Percentiles rank a stretch among this genome's conserved stretches.
phyloP scores from a whole-genome alignment of 2,888 invertebrate species.

The Artemia sinica region DNA sequence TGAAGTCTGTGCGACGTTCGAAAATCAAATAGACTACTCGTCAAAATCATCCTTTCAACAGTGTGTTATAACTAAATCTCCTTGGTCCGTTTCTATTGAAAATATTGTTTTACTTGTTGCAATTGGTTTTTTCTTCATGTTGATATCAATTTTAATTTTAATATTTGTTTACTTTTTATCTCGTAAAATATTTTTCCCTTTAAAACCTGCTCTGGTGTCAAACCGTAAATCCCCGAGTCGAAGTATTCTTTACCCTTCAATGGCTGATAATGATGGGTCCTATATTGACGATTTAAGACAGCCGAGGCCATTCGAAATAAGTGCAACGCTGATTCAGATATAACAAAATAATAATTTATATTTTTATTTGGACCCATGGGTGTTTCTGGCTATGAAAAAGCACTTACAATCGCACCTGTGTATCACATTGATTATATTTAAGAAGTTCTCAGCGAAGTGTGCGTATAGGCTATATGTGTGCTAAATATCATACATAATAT shows the following conservation, averaged over 20 bases:
- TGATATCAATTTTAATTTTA: conserved; percentile 16
- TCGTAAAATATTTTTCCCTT: conserved; percentile 20
- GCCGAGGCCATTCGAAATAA: neutral
- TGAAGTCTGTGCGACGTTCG: neutral
- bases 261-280: neutral
- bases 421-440: too few relatives aligned
- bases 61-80: conserved; percentile 21
- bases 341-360: neutral
- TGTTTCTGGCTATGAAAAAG: too few relatives aligned
- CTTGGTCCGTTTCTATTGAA: conserved; percentile 16
- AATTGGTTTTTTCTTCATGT: conserved; percentile 18
- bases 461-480: too few relatives aligned
- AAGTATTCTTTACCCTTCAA: neutral
- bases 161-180: conserved; percentile 17
- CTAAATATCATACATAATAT: too few relatives aligned
- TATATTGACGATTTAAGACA: neutral
- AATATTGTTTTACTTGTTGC: conserved; percentile 19
- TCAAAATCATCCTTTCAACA: conserved; percentile 16
- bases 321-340: neutral
- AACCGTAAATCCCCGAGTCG: neutral
- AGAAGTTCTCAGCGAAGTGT: too few relatives aligned
- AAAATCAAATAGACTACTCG: conserved; percentile 18
- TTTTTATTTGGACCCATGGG: too few relatives aligned
- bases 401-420: too few relatives aligned
- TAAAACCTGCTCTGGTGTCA: neutral